Base-by-base conservation (phyloP, 2,888 invertebrate species). In the Cotesia congregata region DNA sequence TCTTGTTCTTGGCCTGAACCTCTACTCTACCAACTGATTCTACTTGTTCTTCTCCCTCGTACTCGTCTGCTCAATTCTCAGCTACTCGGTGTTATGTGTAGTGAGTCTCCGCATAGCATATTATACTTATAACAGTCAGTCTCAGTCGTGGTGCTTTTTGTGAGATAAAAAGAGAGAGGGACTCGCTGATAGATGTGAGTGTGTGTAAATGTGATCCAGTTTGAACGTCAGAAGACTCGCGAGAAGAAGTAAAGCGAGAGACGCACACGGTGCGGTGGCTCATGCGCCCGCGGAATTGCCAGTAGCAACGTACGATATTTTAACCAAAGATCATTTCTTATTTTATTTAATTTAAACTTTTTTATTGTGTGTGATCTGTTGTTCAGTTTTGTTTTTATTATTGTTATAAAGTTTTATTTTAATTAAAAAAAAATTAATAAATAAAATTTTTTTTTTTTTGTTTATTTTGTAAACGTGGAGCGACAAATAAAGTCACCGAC, bases 251-350 rank as follows among this genome's bases (percentile, higher is more conserved):
- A 60, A 72, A 61, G 50, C 20, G n/a, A 41, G 65, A 73, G 73
- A 73, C 73, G 67, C 73, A 67, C 67, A 73, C 73, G 73, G 73
- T 38, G 59, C 20, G 41, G 73, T 60, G 62, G 59, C 73, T 73
- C 73, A 73, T 73, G 73, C 67, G 73, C 73, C 50, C 67, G 67
- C 73, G 73, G 67, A 73, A 73, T 73, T 30, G 67, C 65, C 72
- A 67, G 73, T 73, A 73, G 73, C 67, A 73, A 65, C 39, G 61
- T 59, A 61, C 73, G 67, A 65, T 9, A 72, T 73, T 65, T 67
- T 12, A 73, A 73, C 67, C 72, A 72, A 17, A 72, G 72, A 62
- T 30, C 72, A 67, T 70, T 60, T 70, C 30, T 59, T 30, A 30
- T 30, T 70, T 60, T 30, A 17, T 41, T 15, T 71, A 5, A 12